A percentile compares a stretch with the other conserved stretches of the same genome.
Conservation (phyloP, 1,140 invertebrate species). For the Panagrolaimus sp. region DNA sequence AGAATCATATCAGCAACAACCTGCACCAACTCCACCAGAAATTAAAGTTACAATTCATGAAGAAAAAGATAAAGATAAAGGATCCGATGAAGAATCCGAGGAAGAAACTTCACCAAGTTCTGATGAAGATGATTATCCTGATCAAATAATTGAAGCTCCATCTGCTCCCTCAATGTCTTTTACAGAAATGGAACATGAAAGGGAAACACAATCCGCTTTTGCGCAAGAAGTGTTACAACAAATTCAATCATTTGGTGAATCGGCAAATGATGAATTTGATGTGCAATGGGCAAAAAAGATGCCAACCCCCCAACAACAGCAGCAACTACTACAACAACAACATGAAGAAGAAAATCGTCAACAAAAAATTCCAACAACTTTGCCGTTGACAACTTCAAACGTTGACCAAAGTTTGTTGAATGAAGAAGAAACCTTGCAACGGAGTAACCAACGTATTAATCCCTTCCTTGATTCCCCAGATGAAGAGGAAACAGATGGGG, state of each 20-base stretch:
- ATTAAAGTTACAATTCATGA: conserved; percentile 39
- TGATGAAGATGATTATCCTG: conserved; percentile 59
- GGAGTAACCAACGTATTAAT: conserved; percentile 34
- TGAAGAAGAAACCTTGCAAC: conserved; percentile 23
- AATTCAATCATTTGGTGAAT: conserved; percentile 58
- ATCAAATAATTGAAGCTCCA: conserved; percentile 55
- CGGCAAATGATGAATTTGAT: conserved; percentile 59
- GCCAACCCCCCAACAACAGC: background rate
- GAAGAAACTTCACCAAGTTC: conserved; percentile 41
- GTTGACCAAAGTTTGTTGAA: background rate
- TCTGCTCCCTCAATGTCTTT: conserved; percentile 38
- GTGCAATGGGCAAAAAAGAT: conserved; percentile 52
- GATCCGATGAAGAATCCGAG: conserved; percentile 40
- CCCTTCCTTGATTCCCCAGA: conserved; percentile 49
- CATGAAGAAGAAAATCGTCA: background rate
- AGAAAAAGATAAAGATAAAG: conserved; percentile 22
- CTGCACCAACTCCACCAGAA: conserved; percentile 19
- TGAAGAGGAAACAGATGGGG: conserved; percentile 40
- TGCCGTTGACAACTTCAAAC: background rate
- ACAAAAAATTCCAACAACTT: background rate
- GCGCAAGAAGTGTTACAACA: conserved; percentile 55
- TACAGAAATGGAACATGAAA: conserved; percentile 41
- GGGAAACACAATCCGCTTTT: conserved; percentile 35
- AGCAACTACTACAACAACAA: background rate
- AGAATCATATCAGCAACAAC: background rate